These are phyloP conservation scores for Coleophora deauratella DNA, from an alignment of 2,888 invertebrate species.

Conservation along the genomic window DNA sequence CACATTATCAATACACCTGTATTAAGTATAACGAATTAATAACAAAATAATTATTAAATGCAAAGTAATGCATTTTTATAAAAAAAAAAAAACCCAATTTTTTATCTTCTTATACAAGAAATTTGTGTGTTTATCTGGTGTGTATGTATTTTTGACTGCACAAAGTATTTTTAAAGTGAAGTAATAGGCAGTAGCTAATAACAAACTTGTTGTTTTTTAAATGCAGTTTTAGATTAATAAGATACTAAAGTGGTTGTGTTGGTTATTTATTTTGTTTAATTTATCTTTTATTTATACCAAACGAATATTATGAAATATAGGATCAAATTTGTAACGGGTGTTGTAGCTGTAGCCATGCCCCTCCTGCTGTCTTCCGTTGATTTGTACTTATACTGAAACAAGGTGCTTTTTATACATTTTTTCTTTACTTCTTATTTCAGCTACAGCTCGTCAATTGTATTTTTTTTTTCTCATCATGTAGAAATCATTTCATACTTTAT, in stretches of 20 bases:
- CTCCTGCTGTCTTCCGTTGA: slow-evolving; percentile 51
- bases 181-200: slow-evolving; percentile 29
- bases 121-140: too few species aligned
- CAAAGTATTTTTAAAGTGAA: slow-evolving; percentile 32
- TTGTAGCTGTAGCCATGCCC: slow-evolving; percentile 40
- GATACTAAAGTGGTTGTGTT: slow-evolving; percentile 64
- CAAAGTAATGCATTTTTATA: neutral
- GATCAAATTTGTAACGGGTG: slow-evolving; percentile 50
- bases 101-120: neutral
- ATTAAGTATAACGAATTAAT: neutral
- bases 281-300: slow-evolving; percentile 66
- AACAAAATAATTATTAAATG: neutral
- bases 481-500: slow-evolving; percentile 66
- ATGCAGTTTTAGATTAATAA: slow-evolving; percentile 43
- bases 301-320: slow-evolving; percentile 23
- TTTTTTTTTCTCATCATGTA: slow-evolving; percentile 48
- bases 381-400: slow-evolving; percentile 53
- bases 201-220: slow-evolving; percentile 34
- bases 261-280: slow-evolving; percentile 69
- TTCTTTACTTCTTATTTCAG: slow-evolving; percentile 22
- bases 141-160: slow-evolving; percentile 3
- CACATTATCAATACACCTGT: neutral
- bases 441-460: slow-evolving; percentile 55
- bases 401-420: slow-evolving; percentile 49
- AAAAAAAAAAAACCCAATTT: neutral